These are phyloP conservation scores for Chymomyza procnemis DNA, from an alignment of 2,888 invertebrate species.

Conservation along the genomic window DNA sequence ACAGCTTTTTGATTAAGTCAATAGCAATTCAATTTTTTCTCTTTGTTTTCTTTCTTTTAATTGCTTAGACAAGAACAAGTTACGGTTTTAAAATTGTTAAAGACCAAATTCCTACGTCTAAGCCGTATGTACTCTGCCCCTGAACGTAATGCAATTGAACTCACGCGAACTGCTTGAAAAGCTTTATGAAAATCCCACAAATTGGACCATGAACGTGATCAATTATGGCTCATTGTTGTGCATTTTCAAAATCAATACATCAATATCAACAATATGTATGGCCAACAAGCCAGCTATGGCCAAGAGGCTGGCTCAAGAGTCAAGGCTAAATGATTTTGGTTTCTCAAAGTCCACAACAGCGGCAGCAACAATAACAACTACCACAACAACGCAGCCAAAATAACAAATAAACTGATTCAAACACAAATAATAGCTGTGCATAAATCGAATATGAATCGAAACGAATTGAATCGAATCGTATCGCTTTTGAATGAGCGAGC, in stretches of 20 bases:
- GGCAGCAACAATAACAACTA: background rate
- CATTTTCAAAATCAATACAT: constrained; percentile 71
- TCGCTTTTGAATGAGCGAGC: background rate
- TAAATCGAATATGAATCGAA: constrained; percentile 17
- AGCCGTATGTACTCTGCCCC: background rate
- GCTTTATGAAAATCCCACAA: constrained; percentile 25
- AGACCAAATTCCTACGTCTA: background rate
- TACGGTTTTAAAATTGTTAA: background rate
- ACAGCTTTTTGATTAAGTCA: constrained; percentile 25
- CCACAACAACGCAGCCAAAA: background rate
- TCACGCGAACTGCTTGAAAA: background rate
- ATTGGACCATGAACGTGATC: constrained; percentile 72
- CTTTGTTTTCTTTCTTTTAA: background rate
- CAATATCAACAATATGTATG: constrained; percentile 55
- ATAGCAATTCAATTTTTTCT: constrained; percentile 4
- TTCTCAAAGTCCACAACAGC: constrained; percentile 28
- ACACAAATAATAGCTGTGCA: constrained; percentile 64
- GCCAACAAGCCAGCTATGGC: constrained; percentile 34
- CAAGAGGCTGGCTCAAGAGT: background rate
- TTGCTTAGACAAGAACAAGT: background rate
- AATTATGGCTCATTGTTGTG: constrained; percentile 66
- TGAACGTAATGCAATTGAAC: constrained; percentile 2
- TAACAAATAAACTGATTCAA: background rate
- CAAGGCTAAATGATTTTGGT: constrained; percentile 1
- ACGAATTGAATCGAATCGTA: background rate